A percentile compares a stretch with the other conserved stretches of the same genome.
Evolutionary conservation across 2,797 vertebrate species (phyloP).

Genomic region (Amniataba percoides): DNA sequence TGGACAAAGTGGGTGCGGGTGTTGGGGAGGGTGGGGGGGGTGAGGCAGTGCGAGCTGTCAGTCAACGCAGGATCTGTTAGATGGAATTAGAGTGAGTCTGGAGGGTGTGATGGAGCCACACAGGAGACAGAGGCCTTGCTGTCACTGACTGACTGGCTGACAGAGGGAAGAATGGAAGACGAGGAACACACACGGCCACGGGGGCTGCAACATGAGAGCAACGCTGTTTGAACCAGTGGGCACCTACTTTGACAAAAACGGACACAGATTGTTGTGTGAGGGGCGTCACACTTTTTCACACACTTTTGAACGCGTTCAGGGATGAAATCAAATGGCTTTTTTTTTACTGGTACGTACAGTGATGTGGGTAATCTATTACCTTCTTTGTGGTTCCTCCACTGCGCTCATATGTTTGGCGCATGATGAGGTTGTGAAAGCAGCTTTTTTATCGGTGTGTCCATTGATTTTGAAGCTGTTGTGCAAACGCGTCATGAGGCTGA

Average conservation of each 20-base stretch:
- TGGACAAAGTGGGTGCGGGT: not conserved
- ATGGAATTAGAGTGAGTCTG: constrained; percentile 48
- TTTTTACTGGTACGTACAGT: not conserved
- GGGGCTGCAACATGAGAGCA: constrained; percentile 30
- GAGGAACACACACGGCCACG: constrained; percentile 33
- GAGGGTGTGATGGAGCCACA: constrained; percentile 40
- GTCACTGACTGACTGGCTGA: constrained; percentile 43
- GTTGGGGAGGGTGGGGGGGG: constrained; percentile 2
- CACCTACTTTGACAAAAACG: constrained; percentile 3
- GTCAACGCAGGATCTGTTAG: constrained; percentile 50
- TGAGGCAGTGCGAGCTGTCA: constrained; percentile 30
- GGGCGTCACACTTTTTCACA: not conserved
- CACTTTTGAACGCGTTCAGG: not conserved
- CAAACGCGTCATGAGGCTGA: no score
- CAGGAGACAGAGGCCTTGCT: constrained; percentile 39
- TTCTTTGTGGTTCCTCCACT: not conserved
- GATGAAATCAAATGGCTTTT: not conserved
- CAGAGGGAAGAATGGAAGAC: constrained; percentile 33
- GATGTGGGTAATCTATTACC: not conserved
- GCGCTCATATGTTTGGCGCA: not conserved
- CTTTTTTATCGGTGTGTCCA: no score
- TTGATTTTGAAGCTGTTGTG: no score
- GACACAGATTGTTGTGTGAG: not conserved
- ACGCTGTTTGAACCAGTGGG: constrained; percentile 1
- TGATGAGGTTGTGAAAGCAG: no score